Base-by-base conservation (phyloP, 92 coral and sea anemone genomes). In the Epizoanthus stellaris region DNA sequence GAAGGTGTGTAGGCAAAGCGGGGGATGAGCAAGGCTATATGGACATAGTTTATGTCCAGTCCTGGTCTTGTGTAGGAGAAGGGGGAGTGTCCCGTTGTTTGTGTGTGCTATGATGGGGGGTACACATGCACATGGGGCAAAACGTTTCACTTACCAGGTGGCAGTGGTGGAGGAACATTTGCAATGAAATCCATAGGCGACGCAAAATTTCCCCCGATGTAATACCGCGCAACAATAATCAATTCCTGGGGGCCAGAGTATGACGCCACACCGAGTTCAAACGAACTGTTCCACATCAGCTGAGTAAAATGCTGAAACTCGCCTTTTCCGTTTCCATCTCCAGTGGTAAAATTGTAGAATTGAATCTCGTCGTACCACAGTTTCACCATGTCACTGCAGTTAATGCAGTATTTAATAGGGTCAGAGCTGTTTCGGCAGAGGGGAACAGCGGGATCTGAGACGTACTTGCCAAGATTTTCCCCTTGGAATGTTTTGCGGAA, bases 261-360 rank as follows among this genome's bases (percentile, higher is more conserved):
- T 0, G 25, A 4, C 6, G 66, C 23, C 25, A 61, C 66, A 61
- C 66, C 66, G 6, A 61, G 66, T 20, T 61, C 6, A 13, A 30
- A 17, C 8, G 66, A 61, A n/a, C 66, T 61, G 66, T 7, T 61
- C 66, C 66, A 61, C 3, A 61, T n/a, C 17, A 61, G 25, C 20
- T 61, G 66, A 15, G 66, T 61, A 8, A 61, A 61, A 61, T 61
- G 66, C 25, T 61, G 66, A 20, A 61, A 61, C 66, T 61, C 66
- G 25, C 66, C 30, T 5, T 61, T 61, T 17, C 66, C 66, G 25
- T 61, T 61, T 20, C 66, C 66, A 20, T 20, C 6, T n/a, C 66
- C 66, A 61, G 20, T 61, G 10, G 21, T 61, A 61, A 61, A 61
- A 61, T 61, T 61, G 11, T 61, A 61, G 25, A 23, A 23, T 61